Evolutionary conservation across 2,888 invertebrate species (phyloP).

Genomic region (Diaphora mendica): DNA sequence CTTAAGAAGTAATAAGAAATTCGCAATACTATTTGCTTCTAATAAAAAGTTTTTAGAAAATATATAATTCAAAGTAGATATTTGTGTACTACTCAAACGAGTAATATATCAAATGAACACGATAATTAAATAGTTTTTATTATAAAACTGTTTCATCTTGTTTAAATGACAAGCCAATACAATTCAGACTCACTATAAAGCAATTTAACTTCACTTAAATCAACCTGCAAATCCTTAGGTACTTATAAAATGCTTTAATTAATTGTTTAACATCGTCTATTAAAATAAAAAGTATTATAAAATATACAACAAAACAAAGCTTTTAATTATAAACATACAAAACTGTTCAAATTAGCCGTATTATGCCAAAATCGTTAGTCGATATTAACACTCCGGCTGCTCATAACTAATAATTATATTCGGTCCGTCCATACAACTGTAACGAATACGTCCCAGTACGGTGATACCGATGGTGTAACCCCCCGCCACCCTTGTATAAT

Average conservation of each 20-base stretch:
- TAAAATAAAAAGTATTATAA: background rate
- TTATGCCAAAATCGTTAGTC: slow-evolving; percentile 32
- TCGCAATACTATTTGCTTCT: too few relatives aligned
- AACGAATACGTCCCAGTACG: slow-evolving; percentile 53
- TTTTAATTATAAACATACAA: background rate
- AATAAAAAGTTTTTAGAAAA: too few relatives aligned
- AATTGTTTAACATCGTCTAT: too few relatives aligned
- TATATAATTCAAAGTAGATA: too few relatives aligned
- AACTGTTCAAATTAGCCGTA: background rate
- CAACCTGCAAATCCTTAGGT: too few relatives aligned
- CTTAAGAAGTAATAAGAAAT: too few relatives aligned
- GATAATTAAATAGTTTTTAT: too few relatives aligned
- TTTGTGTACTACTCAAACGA: background rate
- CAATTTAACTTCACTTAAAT: too few relatives aligned
- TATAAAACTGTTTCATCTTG: too few relatives aligned
- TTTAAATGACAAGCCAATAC: too few relatives aligned
- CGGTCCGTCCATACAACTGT: slow-evolving; percentile 48
- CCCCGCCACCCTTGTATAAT: slow-evolving; percentile 29
- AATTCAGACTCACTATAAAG: too few relatives aligned
- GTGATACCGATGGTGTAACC: slow-evolving; percentile 48
- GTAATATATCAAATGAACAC: background rate
- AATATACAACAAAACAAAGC: background rate
- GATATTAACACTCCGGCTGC: slow-evolving; percentile 43
- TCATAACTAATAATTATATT: slow-evolving; percentile 53
- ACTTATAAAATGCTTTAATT: too few relatives aligned